Base-by-base conservation (phyloP, 2,113 vertebrate species). In the Pseudorhombus dupliciocellatus region DNA sequence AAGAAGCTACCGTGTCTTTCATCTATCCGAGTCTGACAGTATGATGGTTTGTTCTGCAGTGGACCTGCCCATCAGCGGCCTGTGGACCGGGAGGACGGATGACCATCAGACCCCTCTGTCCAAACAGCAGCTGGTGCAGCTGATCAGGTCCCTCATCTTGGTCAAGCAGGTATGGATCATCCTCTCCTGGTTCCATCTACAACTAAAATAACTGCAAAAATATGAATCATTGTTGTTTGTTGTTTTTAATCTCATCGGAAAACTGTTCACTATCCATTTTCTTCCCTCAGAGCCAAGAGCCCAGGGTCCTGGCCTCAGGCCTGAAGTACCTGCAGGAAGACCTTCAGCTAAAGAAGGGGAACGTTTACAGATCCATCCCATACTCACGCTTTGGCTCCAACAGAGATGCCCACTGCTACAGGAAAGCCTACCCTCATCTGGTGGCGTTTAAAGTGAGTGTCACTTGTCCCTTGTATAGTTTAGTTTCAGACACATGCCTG, bases 331-430 rank as follows among this genome's bases (percentile, higher is more conserved):
- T 93, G 44, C 91, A 92, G 56, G 91, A 93, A 1, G 90, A 94
- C 70, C 77, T 94, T 40, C 91, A 93, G 0, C 75, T 91, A 8
- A 92, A 90, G 70, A 94, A 94, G 76, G 58, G 79, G 4, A 92
- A 85, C n/a, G 86, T 93, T 4, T 94, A 90, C 65, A 79, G 90
- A 16, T 93, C 93, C n/a, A 94, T 94, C 56, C 93, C 93, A 0
- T 93, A 93, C 60, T 94, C 92, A 0, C 85, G 92, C 2, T 87
- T 94, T 3, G 89, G 88, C 57, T 94, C 93, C 61, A 94, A 94
- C 79, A 78, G 93, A 25, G 93, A 94, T 1, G 91, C 92, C 1
- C 92, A 91, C 90, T 94, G 92, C 58, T 94, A 91, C 83, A 90
- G 92, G 7, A 94, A 93, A 68, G 93, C 93, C 0, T 92, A 86